Conservation (phyloP, 2,113 vertebrate species). For the Syngnathus typhle region DNA sequence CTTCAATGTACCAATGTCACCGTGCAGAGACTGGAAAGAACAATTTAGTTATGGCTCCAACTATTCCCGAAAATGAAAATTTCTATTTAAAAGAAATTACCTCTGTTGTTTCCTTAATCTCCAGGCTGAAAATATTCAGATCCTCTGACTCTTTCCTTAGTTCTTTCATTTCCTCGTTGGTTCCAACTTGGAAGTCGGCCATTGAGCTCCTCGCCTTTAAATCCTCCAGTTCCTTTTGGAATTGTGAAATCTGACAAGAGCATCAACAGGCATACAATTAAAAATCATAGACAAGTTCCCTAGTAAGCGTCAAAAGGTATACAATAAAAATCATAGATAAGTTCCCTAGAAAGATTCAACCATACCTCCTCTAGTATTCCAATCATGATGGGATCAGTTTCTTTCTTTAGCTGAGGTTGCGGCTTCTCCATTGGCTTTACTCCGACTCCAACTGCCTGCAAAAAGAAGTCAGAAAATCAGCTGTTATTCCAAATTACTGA, state of each 20-base stretch:
- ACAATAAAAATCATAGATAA: background rate
- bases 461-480: background rate
- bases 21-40: constrained; percentile 76
- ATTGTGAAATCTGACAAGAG: constrained; percentile 81
- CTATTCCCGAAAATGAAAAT: background rate
- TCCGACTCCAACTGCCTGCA: constrained; percentile 43
- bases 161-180: constrained; percentile 79
- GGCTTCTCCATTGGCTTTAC: constrained; percentile 75
- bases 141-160: constrained; percentile 79
- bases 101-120: constrained; percentile 95
- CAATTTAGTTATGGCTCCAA: background rate
- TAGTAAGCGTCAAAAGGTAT: background rate
- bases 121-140: constrained; percentile 81
- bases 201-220: constrained; percentile 77
- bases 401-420: constrained; percentile 77
- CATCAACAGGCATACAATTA: background rate
- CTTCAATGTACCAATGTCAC: constrained; percentile 86
- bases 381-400: constrained; percentile 82
- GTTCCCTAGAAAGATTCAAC: background rate
- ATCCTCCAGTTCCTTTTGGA: constrained; percentile 91
- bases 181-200: constrained; percentile 82
- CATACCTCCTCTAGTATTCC: constrained; percentile 91
- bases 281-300: background rate
- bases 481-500: background rate
- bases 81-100: constrained; percentile 49